These are phyloP conservation scores for Cryptomyrus ogoouensis DNA, from an alignment of 2,113 vertebrate genomes.

Conservation along the genomic window DNA sequence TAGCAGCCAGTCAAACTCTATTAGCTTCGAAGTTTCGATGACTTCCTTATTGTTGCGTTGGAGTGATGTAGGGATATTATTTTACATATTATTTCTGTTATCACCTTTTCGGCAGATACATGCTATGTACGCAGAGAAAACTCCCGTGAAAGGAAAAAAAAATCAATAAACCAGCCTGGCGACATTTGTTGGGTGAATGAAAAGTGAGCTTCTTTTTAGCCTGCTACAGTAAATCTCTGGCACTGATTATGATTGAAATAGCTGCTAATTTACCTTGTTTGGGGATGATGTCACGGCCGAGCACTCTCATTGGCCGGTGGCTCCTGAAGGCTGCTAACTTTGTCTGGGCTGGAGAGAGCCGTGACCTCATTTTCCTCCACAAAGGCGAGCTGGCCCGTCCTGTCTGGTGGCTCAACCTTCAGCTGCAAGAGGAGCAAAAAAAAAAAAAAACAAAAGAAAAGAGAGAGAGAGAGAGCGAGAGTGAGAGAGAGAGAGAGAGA, in stretches of 20 bases:
- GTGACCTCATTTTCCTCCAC: constrained; percentile 46
- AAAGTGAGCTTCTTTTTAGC: constrained; percentile 32
- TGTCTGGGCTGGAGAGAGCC: constrained; percentile 31
- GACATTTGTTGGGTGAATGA: constrained; percentile 5
- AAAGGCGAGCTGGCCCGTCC: constrained; percentile 31
- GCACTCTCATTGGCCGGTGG: constrained; percentile 42
- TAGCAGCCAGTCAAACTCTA: neutral
- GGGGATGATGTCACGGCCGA: constrained; percentile 48
- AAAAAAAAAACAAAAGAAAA: constrained; percentile 15
- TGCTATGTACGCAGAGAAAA: neutral
- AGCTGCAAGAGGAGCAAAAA: constrained; percentile 33
- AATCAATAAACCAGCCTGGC: constrained; percentile 20
- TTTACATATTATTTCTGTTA: neutral
- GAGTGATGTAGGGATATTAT: neutral
- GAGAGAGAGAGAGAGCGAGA: too few relatives aligned
- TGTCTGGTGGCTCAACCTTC: constrained; percentile 32
- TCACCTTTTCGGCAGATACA: neutral
- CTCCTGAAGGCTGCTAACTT: constrained; percentile 43
- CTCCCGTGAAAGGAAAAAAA: neutral
- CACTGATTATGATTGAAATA: constrained; percentile 40
- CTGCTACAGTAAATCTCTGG: constrained; percentile 30
- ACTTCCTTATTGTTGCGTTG: neutral
- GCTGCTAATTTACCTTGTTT: constrained; percentile 44
- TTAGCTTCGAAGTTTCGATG: neutral
- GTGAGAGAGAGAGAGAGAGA: neutral